Evolutionary conservation across 2,888 invertebrate species (phyloP), one percentile per base, ranked within the genome.

Genomic region (Volucella zonaria): DNA sequence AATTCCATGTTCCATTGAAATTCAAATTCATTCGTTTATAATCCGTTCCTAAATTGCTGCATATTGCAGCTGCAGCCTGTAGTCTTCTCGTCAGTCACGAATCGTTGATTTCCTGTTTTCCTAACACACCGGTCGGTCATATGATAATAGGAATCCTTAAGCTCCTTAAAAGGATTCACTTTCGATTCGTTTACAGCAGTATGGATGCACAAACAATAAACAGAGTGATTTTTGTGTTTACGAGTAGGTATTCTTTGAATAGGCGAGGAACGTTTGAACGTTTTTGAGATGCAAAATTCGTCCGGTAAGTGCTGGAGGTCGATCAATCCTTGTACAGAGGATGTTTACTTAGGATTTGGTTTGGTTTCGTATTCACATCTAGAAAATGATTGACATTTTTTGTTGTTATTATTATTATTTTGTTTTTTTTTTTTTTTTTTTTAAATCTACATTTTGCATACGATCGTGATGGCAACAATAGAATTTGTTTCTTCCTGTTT

Each of bases 101-200:
- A 77, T 73, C 49, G 67, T 43, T 56, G 67, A 74, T 74, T 82
- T 82, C 82, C 82, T 82, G 82, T 74, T 82, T 78, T 59, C 47
- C 52, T 2, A 23, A 61, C 40, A 49, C 42, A 10, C 45, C 18
- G 10, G n/a, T 43, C 66, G 66, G 52, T 77, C 15, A 15, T 54
- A 59, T 73, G 71, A 56, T 31, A 31, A 31, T 31, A 31, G 31
- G 71, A 71, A 73, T 66, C 38, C 64, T 52, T 82, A 82, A 82
- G 82, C 82, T 82, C 58, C 78, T 82, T 74, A 78, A 52, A 82
- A 82, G 82, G 82, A 82, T 82, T 82, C 82, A 78, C 82, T 82
- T 82, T 82, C 74, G 31, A 31, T 54, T 68, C 61, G 71, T 71
- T 51, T 45, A 70, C 38, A 43, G 42, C 52, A 45, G 52, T 70